These are phyloP conservation scores for Pitangus sulphuratus DNA, from an alignment of 2,797 vertebrate genomes.

Conservation along the genomic window DNA sequence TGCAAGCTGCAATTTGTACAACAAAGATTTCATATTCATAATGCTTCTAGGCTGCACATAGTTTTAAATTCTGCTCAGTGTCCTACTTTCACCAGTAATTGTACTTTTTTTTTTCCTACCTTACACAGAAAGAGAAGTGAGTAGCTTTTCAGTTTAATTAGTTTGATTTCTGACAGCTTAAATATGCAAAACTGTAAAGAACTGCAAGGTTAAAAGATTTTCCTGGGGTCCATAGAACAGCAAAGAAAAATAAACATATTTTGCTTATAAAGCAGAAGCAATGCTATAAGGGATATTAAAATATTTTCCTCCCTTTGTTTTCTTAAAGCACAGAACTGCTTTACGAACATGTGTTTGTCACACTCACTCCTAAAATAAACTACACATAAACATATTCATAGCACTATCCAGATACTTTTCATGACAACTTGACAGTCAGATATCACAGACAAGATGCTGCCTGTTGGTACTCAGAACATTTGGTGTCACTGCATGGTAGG, in stretches of 20 bases:
- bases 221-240: neutral
- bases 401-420: constrained; percentile 6
- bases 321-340: neutral
- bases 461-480: neutral
- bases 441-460: constrained; percentile 18
- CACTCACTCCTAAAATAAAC: constrained; percentile 34
- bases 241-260: constrained; percentile 11
- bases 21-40: constrained; percentile 15
- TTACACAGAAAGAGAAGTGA: constrained; percentile 14
- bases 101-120: neutral
- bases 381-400: neutral
- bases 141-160: constrained; percentile 49
- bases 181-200: neutral
- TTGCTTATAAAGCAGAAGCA: neutral
- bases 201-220: constrained; percentile 41
- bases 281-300: neutral
- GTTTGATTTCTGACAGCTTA: constrained; percentile 32
- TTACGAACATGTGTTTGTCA: neutral
- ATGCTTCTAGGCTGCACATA: neutral
- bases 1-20: constrained; percentile 17
- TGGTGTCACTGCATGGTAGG: neutral
- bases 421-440: constrained; percentile 33
- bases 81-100: constrained; percentile 19
- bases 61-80: constrained; percentile 16
- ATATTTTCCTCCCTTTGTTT: constrained; percentile 16